These are phyloP conservation scores for Danio albolineatus DNA, from an alignment of 2,797 vertebrate genomes.

Conservation along the genomic window DNA sequence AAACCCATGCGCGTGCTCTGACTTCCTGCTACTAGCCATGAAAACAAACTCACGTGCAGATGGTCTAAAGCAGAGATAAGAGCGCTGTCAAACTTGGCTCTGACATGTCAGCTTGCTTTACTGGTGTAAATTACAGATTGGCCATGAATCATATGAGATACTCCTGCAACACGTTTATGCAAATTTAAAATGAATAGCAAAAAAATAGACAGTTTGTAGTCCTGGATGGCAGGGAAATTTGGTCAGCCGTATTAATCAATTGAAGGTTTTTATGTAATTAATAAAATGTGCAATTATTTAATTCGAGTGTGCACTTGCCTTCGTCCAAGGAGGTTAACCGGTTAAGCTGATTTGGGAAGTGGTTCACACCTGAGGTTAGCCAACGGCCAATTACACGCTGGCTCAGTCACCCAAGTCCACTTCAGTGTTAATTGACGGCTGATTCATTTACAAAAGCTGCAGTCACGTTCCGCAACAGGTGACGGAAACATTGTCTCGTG, in stretches of 20 bases:
- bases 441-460: slow-evolving; percentile 71
- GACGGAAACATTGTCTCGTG: slow-evolving; percentile 61
- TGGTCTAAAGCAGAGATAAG: slow-evolving; percentile 56
- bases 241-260: neutral
- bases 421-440: slow-evolving; percentile 60
- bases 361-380: slow-evolving; percentile 62
- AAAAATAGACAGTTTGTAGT: neutral
- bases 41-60: slow-evolving; percentile 83
- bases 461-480: slow-evolving; percentile 78
- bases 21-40: slow-evolving; percentile 73
- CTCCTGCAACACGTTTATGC: neutral
- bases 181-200: neutral
- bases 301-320: slow-evolving; percentile 29
- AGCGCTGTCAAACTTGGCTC: slow-evolving; percentile 5
- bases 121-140: neutral
- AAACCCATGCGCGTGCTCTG: neutral
- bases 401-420: slow-evolving; percentile 50
- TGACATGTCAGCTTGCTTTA: neutral
- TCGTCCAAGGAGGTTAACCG: slow-evolving; percentile 47
- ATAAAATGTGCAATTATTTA: neutral
- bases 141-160: neutral
- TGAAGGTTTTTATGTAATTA: slow-evolving; percentile 24
- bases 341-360: slow-evolving; percentile 48
- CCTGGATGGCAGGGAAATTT: neutral
- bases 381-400: slow-evolving; percentile 60